These are phyloP conservation scores for Ceratitis capitata DNA, from an alignment of 1,140 invertebrate species.

Conservation along the genomic window DNA sequence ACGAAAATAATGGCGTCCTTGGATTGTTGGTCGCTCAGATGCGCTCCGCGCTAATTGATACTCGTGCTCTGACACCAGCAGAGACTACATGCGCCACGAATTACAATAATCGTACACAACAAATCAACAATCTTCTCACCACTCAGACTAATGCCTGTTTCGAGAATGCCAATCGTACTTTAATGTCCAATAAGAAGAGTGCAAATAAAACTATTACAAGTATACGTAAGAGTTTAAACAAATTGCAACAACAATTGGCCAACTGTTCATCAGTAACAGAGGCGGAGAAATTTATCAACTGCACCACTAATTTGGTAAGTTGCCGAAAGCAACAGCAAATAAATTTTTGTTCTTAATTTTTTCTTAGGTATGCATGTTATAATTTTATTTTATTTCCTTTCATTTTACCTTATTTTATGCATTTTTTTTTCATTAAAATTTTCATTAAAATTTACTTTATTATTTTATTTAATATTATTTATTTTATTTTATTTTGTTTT, in stretches of 20 bases:
- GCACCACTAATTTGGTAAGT: neutral
- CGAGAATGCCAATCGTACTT: conserved; percentile 21
- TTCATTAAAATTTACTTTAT: no score
- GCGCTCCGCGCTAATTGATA: conserved; percentile 25
- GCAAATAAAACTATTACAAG: neutral
- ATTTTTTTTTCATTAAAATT: no score
- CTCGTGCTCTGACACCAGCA: neutral
- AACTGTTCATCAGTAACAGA: neutral
- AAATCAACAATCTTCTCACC: conserved; percentile 16
- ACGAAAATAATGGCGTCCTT: neutral
- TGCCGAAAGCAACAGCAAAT: neutral
- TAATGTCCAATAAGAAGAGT: neutral
- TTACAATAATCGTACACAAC: conserved; percentile 27
- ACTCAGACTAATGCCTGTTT: conserved; percentile 33
- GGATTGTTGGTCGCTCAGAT: neutral
- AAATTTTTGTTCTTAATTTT: no score
- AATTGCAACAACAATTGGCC: conserved; percentile 2
- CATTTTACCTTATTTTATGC: no score
- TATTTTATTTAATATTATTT: no score
- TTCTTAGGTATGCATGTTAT: no score
- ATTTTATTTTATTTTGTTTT: no score
- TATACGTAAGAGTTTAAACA: neutral
- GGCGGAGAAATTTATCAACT: neutral
- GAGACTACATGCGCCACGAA: neutral
- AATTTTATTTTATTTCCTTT: no score